Evolutionary conservation across 2,888 invertebrate species (phyloP).

Genomic region (Lysandra coridon): DNA sequence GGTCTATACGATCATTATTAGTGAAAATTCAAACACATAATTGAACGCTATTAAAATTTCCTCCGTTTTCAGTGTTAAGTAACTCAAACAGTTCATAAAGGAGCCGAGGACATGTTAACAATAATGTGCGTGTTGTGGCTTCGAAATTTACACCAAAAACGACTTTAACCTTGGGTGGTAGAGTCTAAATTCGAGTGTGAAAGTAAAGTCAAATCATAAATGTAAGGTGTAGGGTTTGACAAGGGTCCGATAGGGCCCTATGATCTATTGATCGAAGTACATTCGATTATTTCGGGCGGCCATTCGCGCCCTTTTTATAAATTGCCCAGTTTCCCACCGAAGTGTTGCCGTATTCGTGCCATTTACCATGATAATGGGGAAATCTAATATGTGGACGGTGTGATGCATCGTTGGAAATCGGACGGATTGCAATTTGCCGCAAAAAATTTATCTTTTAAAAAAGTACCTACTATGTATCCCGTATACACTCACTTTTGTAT

Average conservation of each 20-base stretch:
- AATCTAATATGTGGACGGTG: neutral
- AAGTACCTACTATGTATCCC: neutral
- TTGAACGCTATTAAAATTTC: slow-evolving; percentile 10
- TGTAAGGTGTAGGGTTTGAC: slow-evolving; percentile 49
- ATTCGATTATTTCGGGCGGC: slow-evolving; percentile 42
- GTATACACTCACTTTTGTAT: too few relatives aligned
- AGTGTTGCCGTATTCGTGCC: slow-evolving; percentile 1
- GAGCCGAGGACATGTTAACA: slow-evolving; percentile 16
- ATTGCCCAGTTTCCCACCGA: neutral
- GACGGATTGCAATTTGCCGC: neutral
- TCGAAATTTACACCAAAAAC: slow-evolving; percentile 30
- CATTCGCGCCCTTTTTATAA: slow-evolving; percentile 33
- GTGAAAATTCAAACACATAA: neutral
- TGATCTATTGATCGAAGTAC: slow-evolving; percentile 43
- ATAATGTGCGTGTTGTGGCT: slow-evolving; percentile 20
- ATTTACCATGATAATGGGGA: neutral
- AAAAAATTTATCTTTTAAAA: neutral
- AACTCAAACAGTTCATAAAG: slow-evolving; percentile 26
- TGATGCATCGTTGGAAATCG: neutral
- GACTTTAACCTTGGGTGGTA: slow-evolving; percentile 31
- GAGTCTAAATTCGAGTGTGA: slow-evolving; percentile 34
- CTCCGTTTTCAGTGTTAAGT: slow-evolving; percentile 4
- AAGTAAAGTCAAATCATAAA: slow-evolving; percentile 37
- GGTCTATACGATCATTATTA: too few relatives aligned
- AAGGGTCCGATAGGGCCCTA: slow-evolving; percentile 49